Conservation (phyloP, 2,797 vertebrate species). For the Aeoliscus strigatus region DNA sequence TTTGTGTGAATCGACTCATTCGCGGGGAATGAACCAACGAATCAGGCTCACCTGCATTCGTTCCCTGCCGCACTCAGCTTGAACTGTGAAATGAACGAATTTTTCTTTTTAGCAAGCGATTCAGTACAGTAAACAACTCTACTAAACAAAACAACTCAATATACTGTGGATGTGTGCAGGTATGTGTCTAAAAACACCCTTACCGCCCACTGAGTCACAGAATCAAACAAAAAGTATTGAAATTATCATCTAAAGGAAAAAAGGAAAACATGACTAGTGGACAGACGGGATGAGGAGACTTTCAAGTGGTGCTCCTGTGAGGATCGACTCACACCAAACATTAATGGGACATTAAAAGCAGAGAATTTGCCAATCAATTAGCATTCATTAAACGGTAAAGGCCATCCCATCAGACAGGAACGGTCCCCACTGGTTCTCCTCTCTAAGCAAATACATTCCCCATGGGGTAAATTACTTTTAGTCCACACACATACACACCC, state of each 20-base stretch:
- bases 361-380: slow-evolving; percentile 47
- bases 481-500: slow-evolving; percentile 5
- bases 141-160: too few relatives aligned
- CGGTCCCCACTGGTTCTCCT: slow-evolving; percentile 26
- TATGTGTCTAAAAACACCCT: not conserved
- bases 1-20: too few relatives aligned
- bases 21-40: too few relatives aligned
- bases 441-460: slow-evolving; percentile 44
- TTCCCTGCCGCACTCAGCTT: too few relatives aligned
- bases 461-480: slow-evolving; percentile 48
- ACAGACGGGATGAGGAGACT: slow-evolving; percentile 9
- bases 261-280: slow-evolving; percentile 1
- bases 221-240: slow-evolving; percentile 10
- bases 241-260: slow-evolving; percentile 8
- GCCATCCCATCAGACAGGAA: slow-evolving; percentile 44
- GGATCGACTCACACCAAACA: slow-evolving; percentile 27
- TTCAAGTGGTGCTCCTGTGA: slow-evolving; percentile 24
- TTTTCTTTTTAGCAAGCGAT: too few relatives aligned
- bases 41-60: too few relatives aligned
- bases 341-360: slow-evolving; percentile 39
- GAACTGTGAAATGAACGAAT: too few relatives aligned
- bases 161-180: slow-evolving; percentile 1
- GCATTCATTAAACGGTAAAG: slow-evolving; percentile 47
- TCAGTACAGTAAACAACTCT: too few relatives aligned
- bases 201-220: not conserved